Evolutionary conservation across 2,888 invertebrate species (phyloP), one percentile per base, ranked within the genome.

Genomic region (Laspeyria flexula): DNA sequence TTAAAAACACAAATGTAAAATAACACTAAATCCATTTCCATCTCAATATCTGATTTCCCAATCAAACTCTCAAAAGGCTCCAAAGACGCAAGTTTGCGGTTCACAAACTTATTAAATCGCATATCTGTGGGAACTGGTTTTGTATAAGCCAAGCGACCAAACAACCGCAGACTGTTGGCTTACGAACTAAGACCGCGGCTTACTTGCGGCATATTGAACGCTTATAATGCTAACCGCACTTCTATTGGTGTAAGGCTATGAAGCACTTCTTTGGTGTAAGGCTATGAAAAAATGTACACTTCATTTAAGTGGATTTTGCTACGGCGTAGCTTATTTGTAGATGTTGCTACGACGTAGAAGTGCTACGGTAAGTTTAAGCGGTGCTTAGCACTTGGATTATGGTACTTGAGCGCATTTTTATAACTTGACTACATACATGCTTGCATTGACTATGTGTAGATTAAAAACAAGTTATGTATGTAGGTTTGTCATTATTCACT

Each of bases 231-330:
- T 50, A 54, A 38, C 41, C 30, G 38, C 31, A 48, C 56, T 43
- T 58, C 53, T 65, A 55, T 59, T 49, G 56, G 55, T 57, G 55
- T 37, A n/a, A 34, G 33, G n/a, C n/a, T n/a, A n/a, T n/a, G n/a
- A n/a, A n/a, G n/a, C n/a, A n/a, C n/a, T n/a, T n/a, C n/a, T n/a
- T n/a, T n/a, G n/a, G n/a, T n/a, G n/a, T n/a, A 15, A 5, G 12
- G 15, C 15, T 15, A 9, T 15, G 2, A 33, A 9, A 18, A 18
- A 18, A 18, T 18, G 18, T 18, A 18, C n/a, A 18, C 18, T 18
- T 3, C 18, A 5, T n/a, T n/a, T n/a, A 25, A 25, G 25, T 25
- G 4, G 7, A 6, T 4, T 25, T 25, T 25, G 25, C 25, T 25
- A 25, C 25, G 25, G 3, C 25, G 25, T 25, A 25, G 25, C 25